Evolutionary conservation across 2,888 invertebrate species (phyloP), one percentile per base, ranked within the genome.

Genomic region (Anthrax anthrax): DNA sequence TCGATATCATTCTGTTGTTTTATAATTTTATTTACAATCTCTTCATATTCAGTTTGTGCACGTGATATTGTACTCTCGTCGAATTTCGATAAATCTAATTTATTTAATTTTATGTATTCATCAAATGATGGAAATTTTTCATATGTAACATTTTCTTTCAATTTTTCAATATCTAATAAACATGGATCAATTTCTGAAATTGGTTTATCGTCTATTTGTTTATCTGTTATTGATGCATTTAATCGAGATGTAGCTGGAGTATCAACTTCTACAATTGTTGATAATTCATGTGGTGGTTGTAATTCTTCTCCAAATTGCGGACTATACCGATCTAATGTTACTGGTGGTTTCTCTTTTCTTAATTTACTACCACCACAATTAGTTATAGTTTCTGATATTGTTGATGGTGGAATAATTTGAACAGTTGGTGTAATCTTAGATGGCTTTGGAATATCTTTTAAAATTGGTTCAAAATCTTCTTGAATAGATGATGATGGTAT

Each of bases 191-290:
- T 12, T 4, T 32, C 29, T 12, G 13, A 8, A 12, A 12, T 32
- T 32, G 1, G 2, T 32, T 32, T 32, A 12, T 32, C 29, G n/a
- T n/a, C n/a, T n/a, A n/a, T n/a, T 32, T 32, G 29, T 29, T 27
- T 39, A 6, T 40, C 23, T 9, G 14, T 36, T 13, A 9, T 16
- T 9, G 44, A 38, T 38, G 54, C 50, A 38, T 53, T 56, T 9
- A 58, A 46, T 34, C 59, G 59, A n/a, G 71, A 65, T 46, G 79
- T 77, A 54, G 72, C 73, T 1, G 80, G 79, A 0, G 80, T 80
- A 53, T 81, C 81, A 4, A 80, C 76, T 64, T 81, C 81, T 1
- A 77, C 64, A 39, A 81, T 81, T 2, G 80, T 80, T 9, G 81
- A 81, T 39, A 81, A 62, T 60, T 81, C 80, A 56, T 80, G 80